Evolutionary conservation across 1,140 invertebrate genomes (phyloP).

Genomic region (Drosophila nigromelanica): DNA sequence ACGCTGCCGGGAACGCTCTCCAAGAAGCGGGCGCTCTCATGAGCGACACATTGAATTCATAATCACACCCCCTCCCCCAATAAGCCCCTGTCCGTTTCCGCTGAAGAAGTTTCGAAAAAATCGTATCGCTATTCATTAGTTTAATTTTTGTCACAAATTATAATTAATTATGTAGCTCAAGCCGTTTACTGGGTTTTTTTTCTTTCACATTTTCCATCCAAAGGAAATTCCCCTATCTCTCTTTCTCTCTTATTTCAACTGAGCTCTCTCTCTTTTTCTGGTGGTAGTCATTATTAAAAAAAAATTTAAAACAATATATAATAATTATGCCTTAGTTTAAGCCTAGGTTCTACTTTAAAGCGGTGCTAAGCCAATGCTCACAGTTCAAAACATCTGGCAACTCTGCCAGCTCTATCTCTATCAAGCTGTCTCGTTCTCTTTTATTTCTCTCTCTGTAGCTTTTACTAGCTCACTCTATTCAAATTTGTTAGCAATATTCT

Average conservation of each 20-base stretch:
- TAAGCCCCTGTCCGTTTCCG: too few species aligned
- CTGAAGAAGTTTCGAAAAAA: too few species aligned
- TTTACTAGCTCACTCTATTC: not conserved
- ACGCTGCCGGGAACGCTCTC: slow-evolving; percentile 63
- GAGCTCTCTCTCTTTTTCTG: slow-evolving; percentile 12
- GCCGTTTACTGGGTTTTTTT: slow-evolving; percentile 58
- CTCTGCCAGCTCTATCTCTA: slow-evolving; percentile 12
- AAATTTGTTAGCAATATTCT: too few species aligned
- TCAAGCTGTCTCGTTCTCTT: slow-evolving; percentile 4
- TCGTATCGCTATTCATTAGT: slow-evolving; percentile 48
- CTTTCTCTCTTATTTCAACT: not conserved
- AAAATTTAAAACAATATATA: slow-evolving; percentile 33
- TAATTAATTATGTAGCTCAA: slow-evolving; percentile 52
- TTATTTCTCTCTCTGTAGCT: not conserved
- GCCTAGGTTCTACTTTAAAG: slow-evolving; percentile 68
- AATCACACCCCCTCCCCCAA: too few species aligned
- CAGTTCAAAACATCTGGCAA: slow-evolving; percentile 32
- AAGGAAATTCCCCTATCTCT: not conserved
- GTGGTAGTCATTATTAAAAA: slow-evolving; percentile 57
- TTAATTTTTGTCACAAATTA: slow-evolving; percentile 63
- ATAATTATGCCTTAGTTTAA: slow-evolving; percentile 62
- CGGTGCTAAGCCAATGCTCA: slow-evolving; percentile 63
- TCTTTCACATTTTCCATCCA: not conserved
- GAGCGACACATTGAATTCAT: slow-evolving; percentile 22
- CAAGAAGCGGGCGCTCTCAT: slow-evolving; percentile 76